Percentiles rank a stretch among this genome's conserved stretches.
phyloP scores from a whole-genome alignment of 2,797 vertebrate species.

The Hypotaenidia philippensis region DNA sequence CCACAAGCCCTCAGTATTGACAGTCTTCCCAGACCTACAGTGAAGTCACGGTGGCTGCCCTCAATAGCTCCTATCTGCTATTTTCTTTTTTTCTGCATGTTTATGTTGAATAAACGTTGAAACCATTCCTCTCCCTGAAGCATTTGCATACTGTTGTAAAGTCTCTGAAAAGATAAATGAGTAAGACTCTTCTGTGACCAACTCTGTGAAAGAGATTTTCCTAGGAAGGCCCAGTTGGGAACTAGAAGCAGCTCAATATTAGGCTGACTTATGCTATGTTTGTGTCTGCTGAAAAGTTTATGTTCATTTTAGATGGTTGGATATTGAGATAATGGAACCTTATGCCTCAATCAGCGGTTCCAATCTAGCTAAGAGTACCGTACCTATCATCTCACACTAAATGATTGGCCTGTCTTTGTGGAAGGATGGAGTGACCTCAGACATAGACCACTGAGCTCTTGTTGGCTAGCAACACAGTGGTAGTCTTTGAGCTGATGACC shows the following conservation, averaged over 20 bases:
- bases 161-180: neutral
- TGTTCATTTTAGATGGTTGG: neutral
- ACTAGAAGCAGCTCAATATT: neutral
- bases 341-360: neutral
- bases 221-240: neutral
- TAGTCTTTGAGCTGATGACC: neutral
- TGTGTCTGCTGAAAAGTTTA: neutral
- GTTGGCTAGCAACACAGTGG: neutral
- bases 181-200: neutral
- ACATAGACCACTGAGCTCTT: neutral
- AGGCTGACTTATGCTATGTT: neutral
- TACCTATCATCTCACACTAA: neutral
- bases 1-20: conserved; percentile 66
- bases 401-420: neutral
- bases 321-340: neutral
- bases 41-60: conserved; percentile 54
- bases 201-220: neutral
- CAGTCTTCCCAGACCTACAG: conserved; percentile 61
- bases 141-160: conserved; percentile 7
- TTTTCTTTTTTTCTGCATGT: conserved; percentile 25
- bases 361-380: neutral
- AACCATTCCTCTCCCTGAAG: conserved; percentile 22
- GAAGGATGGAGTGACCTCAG: neutral
- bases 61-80: conserved; percentile 44
- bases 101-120: conserved; percentile 9